Percentiles rank a stretch among this genome's conserved stretches.
Evolutionary conservation across 64 coral and sea anemone genomes (phyloP).

Genomic region (Trachythela sp.): DNA sequence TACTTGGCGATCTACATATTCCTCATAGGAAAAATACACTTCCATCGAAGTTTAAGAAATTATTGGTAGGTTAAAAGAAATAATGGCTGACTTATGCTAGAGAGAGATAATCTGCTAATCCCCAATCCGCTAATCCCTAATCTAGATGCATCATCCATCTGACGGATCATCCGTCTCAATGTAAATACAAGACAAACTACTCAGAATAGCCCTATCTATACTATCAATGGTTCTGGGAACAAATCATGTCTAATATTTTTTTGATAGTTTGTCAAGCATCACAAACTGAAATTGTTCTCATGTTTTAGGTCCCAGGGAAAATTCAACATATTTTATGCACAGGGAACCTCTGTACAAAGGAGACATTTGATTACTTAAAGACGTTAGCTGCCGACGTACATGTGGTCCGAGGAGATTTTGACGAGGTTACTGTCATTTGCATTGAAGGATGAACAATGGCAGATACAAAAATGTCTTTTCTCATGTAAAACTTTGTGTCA

Average conservation of each 20-base stretch:
- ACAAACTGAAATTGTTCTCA: not conserved
- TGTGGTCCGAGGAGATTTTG: slow-evolving; percentile 95
- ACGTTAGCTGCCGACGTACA: slow-evolving; percentile 94
- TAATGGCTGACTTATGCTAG: too few species aligned
- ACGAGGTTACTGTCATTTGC: slow-evolving; percentile 65
- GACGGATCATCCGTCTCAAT: too few species aligned
- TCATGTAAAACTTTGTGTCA: too few species aligned
- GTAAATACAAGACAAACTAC: too few species aligned
- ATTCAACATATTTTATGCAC: slow-evolving; percentile 97
- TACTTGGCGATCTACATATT: slow-evolving; percentile 90
- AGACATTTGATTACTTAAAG: slow-evolving; percentile 95
- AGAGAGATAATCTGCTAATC: too few species aligned
- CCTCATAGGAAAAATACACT: slow-evolving; percentile 90
- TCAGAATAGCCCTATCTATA: too few species aligned
- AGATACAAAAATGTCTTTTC: too few species aligned
- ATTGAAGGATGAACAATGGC: too few species aligned
- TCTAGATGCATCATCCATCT: not conserved
- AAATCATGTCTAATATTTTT: too few species aligned
- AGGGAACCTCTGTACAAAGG: slow-evolving; percentile 95
- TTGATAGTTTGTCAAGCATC: not conserved
- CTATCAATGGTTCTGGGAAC: too few species aligned
- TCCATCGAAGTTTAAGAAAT: slow-evolving; percentile 96
- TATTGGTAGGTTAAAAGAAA: slow-evolving; percentile 63
- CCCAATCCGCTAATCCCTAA: not conserved
- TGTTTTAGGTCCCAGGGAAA: slow-evolving; percentile 92